phyloP scores from a whole-genome alignment of 2,888 invertebrate genomes.

The Epirrhoe alternata region DNA sequence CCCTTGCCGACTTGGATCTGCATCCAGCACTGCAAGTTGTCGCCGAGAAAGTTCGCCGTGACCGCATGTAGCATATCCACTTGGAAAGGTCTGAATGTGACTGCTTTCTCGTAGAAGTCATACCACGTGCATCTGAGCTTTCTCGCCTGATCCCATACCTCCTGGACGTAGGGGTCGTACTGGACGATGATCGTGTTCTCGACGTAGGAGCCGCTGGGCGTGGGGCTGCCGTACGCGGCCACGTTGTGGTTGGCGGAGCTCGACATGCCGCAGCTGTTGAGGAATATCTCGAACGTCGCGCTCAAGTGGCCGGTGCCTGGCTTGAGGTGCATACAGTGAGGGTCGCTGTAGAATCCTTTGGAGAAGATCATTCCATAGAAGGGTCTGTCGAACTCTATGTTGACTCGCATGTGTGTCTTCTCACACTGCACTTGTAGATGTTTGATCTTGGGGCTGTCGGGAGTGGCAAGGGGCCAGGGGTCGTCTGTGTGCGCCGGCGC shows the following conservation, averaged over 20 bases:
- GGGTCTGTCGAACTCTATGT: constrained; percentile 97
- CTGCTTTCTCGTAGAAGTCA: constrained; percentile 97
- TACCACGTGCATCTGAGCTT: constrained; percentile 98
- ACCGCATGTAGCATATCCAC: constrained; percentile 98
- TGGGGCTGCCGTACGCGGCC: constrained; percentile 93
- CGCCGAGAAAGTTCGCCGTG: constrained; percentile 97
- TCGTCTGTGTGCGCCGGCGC: constrained; percentile 88
- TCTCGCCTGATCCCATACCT: constrained; percentile 97
- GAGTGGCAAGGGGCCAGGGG: constrained; percentile 94
- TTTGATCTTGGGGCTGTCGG: constrained; percentile 97
- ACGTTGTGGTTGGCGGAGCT: constrained; percentile 96
- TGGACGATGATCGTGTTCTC: constrained; percentile 98
- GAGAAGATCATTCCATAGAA: constrained; percentile 99
- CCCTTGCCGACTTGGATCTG: constrained; percentile 98
- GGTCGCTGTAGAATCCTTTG: constrained; percentile 96
- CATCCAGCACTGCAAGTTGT: constrained; percentile 98
- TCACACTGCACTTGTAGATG: constrained; percentile 97
- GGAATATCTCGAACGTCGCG: constrained; percentile 96
- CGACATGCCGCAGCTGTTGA: constrained; percentile 97
- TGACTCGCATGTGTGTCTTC: constrained; percentile 97
- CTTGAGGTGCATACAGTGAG: constrained; percentile 95
- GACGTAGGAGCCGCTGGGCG: constrained; percentile 96
- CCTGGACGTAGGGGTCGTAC: constrained; percentile 97
- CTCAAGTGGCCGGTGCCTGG: constrained; percentile 96
- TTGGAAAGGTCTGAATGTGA: constrained; percentile 97